These are phyloP conservation scores for Trichopria drosophilae DNA, from an alignment of 2,888 invertebrate species.

Conservation along the genomic window DNA sequence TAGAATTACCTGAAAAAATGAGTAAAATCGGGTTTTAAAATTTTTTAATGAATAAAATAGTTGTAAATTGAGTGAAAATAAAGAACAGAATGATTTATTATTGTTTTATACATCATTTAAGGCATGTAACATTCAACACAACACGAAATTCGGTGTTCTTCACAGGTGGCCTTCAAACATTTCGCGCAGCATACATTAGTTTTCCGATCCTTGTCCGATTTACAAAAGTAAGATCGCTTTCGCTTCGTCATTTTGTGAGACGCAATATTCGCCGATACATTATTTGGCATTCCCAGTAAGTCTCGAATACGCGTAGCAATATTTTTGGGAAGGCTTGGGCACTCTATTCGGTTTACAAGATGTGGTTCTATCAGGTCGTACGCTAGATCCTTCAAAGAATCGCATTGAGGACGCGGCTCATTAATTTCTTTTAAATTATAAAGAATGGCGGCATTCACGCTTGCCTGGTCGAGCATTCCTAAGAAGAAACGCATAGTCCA, in stretches of 20 bases:
- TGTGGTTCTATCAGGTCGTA: not conserved
- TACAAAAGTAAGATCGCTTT: constrained; percentile 18
- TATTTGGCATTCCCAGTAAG: constrained; percentile 12
- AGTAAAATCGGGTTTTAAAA: no score
- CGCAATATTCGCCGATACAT: no score
- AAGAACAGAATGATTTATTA: no score
- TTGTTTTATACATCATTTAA: no score
- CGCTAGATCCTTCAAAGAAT: not conserved
- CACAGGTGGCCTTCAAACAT: constrained; percentile 12
- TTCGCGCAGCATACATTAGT: constrained; percentile 14
- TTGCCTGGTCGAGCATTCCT: constrained; percentile 3
- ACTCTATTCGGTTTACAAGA: not conserved
- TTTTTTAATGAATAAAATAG: no score
- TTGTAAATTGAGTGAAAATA: no score
- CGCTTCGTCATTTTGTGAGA: constrained; percentile 18
- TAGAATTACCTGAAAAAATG: no score
- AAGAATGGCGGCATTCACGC: constrained; percentile 16
- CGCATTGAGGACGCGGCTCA: no score
- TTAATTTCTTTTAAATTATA: no score
- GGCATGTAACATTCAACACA: no score
- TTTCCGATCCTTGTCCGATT: constrained; percentile 11
- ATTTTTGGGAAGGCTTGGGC: constrained; percentile 7
- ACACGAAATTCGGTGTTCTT: constrained; percentile 12
- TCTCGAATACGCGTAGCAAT: constrained; percentile 11
- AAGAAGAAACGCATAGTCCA: no score